These are phyloP conservation scores for Sinocyclocheilus rhinocerous DNA, from an alignment of 2,113 vertebrate species.

Conservation along the genomic window DNA sequence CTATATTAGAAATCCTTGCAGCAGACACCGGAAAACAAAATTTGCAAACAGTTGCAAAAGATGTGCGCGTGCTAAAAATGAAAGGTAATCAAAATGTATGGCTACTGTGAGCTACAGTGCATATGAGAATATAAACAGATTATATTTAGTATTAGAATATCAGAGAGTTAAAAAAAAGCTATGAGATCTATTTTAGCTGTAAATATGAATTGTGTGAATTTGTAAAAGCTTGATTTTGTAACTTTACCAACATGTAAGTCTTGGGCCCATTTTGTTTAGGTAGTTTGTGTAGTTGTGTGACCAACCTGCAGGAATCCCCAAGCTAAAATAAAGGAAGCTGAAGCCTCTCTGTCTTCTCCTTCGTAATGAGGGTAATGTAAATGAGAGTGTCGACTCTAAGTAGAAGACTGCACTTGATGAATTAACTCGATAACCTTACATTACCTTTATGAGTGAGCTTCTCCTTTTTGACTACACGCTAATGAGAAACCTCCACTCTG, in stretches of 20 bases:
- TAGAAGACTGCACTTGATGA: slow-evolving; percentile 22
- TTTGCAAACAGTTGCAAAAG: too few relatives aligned
- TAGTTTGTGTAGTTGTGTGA: not conserved
- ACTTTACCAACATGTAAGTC: not conserved
- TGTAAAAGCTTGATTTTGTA: not conserved
- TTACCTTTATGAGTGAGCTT: not conserved
- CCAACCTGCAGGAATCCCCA: not conserved
- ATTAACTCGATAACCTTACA: slow-evolving; percentile 34
- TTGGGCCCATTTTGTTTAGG: not conserved
- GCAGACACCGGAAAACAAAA: too few relatives aligned
- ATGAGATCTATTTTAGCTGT: not conserved
- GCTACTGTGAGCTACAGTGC: too few relatives aligned
- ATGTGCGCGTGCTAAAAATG: too few relatives aligned
- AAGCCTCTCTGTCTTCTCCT: not conserved
- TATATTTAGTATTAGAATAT: too few relatives aligned
- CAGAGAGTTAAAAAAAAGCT: too few relatives aligned
- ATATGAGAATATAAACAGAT: too few relatives aligned
- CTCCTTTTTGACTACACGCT: not conserved
- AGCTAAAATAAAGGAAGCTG: slow-evolving; percentile 13
- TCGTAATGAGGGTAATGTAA: slow-evolving; percentile 19
- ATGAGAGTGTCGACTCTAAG: slow-evolving; percentile 31
- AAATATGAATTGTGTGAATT: not conserved
- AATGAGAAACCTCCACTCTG: not conserved
- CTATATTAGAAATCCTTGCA: not conserved
- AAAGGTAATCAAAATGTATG: too few relatives aligned